Conservation (phyloP, 2,888 invertebrate genomes). For the Dicranocentrus wangi region DNA sequence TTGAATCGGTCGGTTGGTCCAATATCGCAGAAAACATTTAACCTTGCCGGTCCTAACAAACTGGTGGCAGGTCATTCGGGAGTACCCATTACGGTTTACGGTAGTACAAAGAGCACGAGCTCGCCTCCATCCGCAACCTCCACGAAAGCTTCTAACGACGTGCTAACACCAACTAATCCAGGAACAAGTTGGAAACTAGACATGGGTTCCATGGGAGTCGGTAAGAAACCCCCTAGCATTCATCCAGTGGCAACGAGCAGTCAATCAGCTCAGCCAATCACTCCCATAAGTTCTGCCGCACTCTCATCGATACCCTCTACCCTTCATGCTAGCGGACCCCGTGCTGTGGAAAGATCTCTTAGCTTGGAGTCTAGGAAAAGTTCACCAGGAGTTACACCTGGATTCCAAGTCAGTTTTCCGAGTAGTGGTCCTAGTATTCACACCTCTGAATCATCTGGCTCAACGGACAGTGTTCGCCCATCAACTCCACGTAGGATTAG, state of each 20-base stretch:
- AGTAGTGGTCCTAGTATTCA: constrained; percentile 32
- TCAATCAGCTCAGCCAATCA: constrained; percentile 14
- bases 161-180: not conserved
- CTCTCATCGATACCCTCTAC: constrained; percentile 8
- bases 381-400: constrained; percentile 47
- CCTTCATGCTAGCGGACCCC: constrained; percentile 56
- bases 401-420: constrained; percentile 35
- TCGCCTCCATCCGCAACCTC: constrained; percentile 29
- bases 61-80: not conserved
- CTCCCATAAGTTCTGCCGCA: not conserved
- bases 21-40: not conserved
- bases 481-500: constrained; percentile 69
- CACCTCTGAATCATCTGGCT: constrained; percentile 36
- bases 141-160: not conserved
- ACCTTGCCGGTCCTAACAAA: constrained; percentile 18
- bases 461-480: constrained; percentile 35
- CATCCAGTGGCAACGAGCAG: constrained; percentile 16
- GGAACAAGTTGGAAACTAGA: constrained; percentile 17
- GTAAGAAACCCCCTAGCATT: constrained; percentile 7
- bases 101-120: constrained; percentile 50
- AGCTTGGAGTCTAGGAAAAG: constrained; percentile 71
- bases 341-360: constrained; percentile 71
- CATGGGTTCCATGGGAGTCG: not conserved
- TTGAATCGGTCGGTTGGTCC: constrained; percentile 32
- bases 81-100: constrained; percentile 45